A percentile compares a stretch with the other conserved stretches of the same genome.
Conservation (phyloP, 2,113 vertebrate species). For the Nesogale talazaci region DNA sequence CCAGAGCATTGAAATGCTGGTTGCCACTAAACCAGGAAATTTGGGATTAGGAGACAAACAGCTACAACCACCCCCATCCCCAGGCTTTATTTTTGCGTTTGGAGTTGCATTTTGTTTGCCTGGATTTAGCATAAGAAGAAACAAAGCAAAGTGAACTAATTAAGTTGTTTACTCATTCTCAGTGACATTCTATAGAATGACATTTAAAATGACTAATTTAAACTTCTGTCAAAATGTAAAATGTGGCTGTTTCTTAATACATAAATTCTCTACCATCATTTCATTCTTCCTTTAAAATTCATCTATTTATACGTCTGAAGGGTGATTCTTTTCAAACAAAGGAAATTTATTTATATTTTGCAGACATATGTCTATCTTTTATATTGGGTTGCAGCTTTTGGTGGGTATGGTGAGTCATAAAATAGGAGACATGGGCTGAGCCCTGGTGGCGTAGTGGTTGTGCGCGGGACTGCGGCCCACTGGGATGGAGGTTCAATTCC, state of each 20-base stretch:
- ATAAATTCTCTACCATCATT: conserved; percentile 38
- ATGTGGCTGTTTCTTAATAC: conserved; percentile 48
- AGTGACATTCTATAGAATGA: conserved; percentile 82
- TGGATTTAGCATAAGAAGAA: conserved; percentile 78
- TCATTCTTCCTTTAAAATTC: conserved; percentile 50
- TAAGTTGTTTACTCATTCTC: conserved; percentile 84
- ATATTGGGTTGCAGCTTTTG: background rate
- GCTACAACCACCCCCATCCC: background rate
- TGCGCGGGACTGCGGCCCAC: no score
- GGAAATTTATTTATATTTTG: conserved; percentile 53
- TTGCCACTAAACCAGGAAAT: conserved; percentile 71
- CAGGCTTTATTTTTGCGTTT: conserved; percentile 57
- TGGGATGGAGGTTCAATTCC: no score
- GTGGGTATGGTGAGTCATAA: background rate
- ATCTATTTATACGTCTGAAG: conserved; percentile 56
- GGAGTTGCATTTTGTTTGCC: conserved; percentile 76
- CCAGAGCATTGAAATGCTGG: conserved; percentile 58
- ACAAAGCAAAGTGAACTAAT: conserved; percentile 77
- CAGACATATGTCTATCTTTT: background rate
- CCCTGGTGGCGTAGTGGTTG: no score
- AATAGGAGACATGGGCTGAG: background rate
- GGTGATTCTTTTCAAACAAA: background rate
- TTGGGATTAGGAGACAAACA: conserved; percentile 72
- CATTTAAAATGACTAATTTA: conserved; percentile 83
- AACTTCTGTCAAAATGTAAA: conserved; percentile 76